Evolutionary conservation across 2,797 vertebrate genomes (phyloP), one percentile per base, ranked within the genome.

Genomic region (Silurus aristotelis): DNA sequence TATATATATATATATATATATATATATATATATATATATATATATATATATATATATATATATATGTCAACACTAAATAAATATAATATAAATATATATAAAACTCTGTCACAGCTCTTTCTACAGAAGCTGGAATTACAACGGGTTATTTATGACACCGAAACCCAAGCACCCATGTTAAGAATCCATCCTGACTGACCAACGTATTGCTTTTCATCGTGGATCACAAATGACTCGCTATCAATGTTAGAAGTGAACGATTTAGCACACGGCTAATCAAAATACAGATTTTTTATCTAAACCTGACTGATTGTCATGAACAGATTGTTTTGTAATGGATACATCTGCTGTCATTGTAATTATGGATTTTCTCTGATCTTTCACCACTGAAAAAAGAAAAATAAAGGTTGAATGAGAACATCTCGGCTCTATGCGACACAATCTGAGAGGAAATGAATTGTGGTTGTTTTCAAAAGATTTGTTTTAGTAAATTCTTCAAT

Each of bases 81-180:
- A 48, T 48, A 48, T 48, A 48, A 5, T 6, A 52, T 52, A 52
- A 9, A 52, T 52, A 52, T 52, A 52, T 9, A 52, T 9, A 52
- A 7, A 52, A 38, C 31, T 95, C 31, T 95, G 95, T 96, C 95
- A 95, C 93, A 93, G 92, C 92, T 88, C 90, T 90, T 93, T 93
- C 91, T 93, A 89, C 90, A 90, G 87, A 43, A 89, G 88, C 91
- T 95, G 94, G 92, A 92, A 93, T 95, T 94, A 93, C 94, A 92
- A 92, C 94, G 94, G 94, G 92, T 95, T 95, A 95, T 95, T 95
- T 95, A 95, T 95, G 95, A 95, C 73, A 92, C 91, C 92, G 94
- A 94, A 96, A 95, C 93, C 92, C 92, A 91, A 96, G 92, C 93
- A 90, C 89, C 89, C 86, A 90, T 91, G 66, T 92, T 94, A 94